Base-by-base conservation (phyloP, 2,113 vertebrate genomes). In the Takifugu flavidus region DNA sequence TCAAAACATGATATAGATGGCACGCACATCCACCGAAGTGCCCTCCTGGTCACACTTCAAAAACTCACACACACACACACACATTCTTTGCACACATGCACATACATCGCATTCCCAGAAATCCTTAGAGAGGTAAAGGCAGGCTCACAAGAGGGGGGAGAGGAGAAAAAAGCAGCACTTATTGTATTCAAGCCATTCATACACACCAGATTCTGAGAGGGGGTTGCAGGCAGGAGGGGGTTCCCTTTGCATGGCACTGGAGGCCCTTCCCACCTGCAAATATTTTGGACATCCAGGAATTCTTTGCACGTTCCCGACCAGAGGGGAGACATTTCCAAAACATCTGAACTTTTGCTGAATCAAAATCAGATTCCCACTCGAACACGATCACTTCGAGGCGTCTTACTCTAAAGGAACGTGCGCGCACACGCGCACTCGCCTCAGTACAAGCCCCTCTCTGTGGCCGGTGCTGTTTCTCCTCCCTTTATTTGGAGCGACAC, bases 161-260 rank as follows among this genome's bases (percentile, higher is more conserved):
- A 56, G 49, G 39, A 67, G 62, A 55, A 73, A 93, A 96, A 96
- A 95, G 93, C 91, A 14, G 87, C 85, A 84, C 93, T 95, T 95
- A 95, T 94, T 86, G 90, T 90, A 94, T 94, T 96, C 92, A 92
- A 89, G 86, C 89, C 79, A 87, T 94, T 98, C 95, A 97, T 92
- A 94, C 91, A 92, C 92, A 92, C 88, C 87, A 91, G 91, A 92
- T 75, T 87, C 87, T 88, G 80, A 51, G 79, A 88, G 89, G 91
- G 88, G 66, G 39, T 63, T 86, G 92, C 83, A 85, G 84, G 71
- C 65, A 61, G 69, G 72, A 49, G 92, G 94, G 91, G 90, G 87
- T 74, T 93, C 89, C 87, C 87, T 92, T 93, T 88, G 25, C 82
- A 79, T 82, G 83, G 75, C 42, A 90, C 88, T 20, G 87, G 73